Evolutionary conservation across 2,113 vertebrate species (phyloP), one percentile per base, ranked within the genome.

Genomic region (Dendropsophus ebraccatus): DNA sequence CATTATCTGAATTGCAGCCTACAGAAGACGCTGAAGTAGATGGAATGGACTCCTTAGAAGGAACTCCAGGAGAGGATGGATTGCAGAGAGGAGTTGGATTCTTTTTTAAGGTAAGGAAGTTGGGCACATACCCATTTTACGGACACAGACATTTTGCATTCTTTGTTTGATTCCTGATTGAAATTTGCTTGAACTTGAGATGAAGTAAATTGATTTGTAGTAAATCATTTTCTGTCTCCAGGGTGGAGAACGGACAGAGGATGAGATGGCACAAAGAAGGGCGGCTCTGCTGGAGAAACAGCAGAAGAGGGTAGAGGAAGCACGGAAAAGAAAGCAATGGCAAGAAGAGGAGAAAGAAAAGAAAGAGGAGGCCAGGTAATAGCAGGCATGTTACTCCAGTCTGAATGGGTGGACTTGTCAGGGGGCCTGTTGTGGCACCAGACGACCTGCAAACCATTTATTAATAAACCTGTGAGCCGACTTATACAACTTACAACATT

Each of bases 271-370:
- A 1, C 95, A 96, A 83, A 93, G 94, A 87, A 93, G 91, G 89
- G 96, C 96, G 19, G 95, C 93, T 49, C 87, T 98, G 87, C 87
- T 97, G 62, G 96, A 97, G 87, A 95, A 96, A 83, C 96, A 98
- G 85, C 96, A 96, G 89, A 96, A 96, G 87, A 92, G 96, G 86
- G 91, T 92, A 0, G 96, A 97, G 82, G 96, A 97, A 86, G 91
- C 96, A 0, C 94, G 94, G 88, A 93, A 87, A 88, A 93, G 94
- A 12, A 96, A 92, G 62, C 95, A 95, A 88, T 96, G 96, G 92
- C 95, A 95, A 88, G 96, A 97, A 87, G 94, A 92, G 0, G 96
- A 97, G 90, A 96, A 91, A 88, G 97, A 97, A 87, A 92, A 93
- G 70, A 90, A 89, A 32, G 92, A 97, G 91, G 96, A 96, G 84